Conservation (phyloP, 2,797 vertebrate species). For the Sebastes oblongus region DNA sequence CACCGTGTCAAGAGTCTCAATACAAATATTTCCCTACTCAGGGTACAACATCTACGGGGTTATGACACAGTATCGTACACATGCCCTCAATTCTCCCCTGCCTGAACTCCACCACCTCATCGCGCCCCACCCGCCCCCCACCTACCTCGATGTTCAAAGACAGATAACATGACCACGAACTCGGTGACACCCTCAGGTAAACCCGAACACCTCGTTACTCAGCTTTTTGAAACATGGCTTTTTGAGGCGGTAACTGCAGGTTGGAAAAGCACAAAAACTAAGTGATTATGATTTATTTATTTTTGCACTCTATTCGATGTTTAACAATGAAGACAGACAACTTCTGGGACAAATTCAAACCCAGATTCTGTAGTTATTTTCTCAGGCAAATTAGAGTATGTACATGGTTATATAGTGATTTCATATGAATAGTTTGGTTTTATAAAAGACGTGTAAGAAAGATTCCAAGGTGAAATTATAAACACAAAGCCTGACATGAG, state of each 20-base stretch:
- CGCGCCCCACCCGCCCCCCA: not conserved
- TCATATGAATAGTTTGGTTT: not conserved
- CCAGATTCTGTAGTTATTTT: not conserved
- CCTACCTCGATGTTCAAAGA: not conserved
- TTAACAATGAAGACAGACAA: not conserved
- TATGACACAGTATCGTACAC: not conserved
- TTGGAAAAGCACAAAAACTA: not conserved
- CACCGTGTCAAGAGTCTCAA: too few relatives aligned
- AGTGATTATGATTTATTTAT: not conserved
- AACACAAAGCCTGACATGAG: not conserved
- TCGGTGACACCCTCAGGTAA: conserved; percentile 14
- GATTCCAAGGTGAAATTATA: not conserved
- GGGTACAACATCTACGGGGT: not conserved
- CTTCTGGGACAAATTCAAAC: not conserved
- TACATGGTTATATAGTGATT: not conserved
- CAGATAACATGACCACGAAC: not conserved
- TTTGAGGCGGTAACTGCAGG: not conserved
- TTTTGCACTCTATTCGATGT: not conserved
- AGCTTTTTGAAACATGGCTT: not conserved
- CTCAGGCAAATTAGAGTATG: not conserved
- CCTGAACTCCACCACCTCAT: conserved; percentile 17
- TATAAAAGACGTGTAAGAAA: not conserved
- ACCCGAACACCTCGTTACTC: not conserved
- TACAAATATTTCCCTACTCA: too few relatives aligned
- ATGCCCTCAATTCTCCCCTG: not conserved